A percentile compares a stretch with the other conserved stretches of the same genome.
phyloP scores from a whole-genome alignment of 2,113 vertebrate species.

The Orthochromis malagaraziensis region DNA sequence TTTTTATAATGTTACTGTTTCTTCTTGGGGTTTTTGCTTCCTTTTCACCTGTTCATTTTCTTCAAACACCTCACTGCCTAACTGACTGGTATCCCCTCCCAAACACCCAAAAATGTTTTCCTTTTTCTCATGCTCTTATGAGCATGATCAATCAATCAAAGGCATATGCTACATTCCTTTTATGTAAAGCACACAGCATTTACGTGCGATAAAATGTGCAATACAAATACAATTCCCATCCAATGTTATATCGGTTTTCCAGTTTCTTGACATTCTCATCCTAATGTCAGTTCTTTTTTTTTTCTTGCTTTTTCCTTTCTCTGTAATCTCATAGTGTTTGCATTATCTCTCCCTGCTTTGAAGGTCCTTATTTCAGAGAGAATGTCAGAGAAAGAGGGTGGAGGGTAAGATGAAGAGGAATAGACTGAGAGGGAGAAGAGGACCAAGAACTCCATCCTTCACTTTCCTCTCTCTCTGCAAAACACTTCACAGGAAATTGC shows the following conservation, averaged over 20 bases:
- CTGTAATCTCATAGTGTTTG: not conserved
- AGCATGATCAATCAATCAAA: not conserved
- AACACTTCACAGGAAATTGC: constrained; percentile 50
- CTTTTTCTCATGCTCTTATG: not conserved
- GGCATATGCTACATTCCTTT: not conserved
- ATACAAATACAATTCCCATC: not conserved
- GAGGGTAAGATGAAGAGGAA: not conserved
- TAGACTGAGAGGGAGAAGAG: not conserved
- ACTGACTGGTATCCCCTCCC: not conserved
- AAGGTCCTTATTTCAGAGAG: constrained; percentile 22
- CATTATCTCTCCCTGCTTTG: not conserved
- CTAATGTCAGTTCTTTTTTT: not conserved
- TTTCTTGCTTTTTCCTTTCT: not conserved
- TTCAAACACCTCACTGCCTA: not conserved
- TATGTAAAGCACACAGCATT: not conserved
- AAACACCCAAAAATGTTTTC: not conserved
- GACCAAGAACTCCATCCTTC: not conserved
- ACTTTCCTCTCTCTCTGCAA: constrained; percentile 27
- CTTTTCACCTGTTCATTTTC: not conserved
- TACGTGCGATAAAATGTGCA: not conserved
- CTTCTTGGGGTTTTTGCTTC: not conserved
- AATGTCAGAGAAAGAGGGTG: not conserved
- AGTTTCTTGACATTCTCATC: not conserved
- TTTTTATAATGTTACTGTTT: not conserved
- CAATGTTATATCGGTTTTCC: not conserved